Conservation (phyloP, 2,888 invertebrate genomes). For the Nomada lathburiana region DNA sequence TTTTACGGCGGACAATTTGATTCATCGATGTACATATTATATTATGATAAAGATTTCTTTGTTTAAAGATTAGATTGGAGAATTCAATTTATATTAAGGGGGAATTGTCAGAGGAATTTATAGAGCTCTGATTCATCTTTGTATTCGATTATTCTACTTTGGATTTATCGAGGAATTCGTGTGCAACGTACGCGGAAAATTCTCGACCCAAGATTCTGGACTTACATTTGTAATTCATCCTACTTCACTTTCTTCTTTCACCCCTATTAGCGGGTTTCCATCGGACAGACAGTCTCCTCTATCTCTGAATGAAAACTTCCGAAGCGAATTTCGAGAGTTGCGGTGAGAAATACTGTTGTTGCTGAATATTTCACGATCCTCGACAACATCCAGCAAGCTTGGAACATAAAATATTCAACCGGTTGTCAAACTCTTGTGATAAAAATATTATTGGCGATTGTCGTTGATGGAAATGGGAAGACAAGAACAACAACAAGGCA, state of each 20-base stretch:
- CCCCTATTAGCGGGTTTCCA: slow-evolving; percentile 22
- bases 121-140: neutral
- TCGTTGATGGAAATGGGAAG: slow-evolving; percentile 9
- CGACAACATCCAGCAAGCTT: slow-evolving; percentile 47
- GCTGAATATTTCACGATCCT: slow-evolving; percentile 59
- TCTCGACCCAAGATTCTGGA: no score
- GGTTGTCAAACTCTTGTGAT: slow-evolving; percentile 43
- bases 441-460: slow-evolving; percentile 63
- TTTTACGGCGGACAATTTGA: no score
- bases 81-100: no score
- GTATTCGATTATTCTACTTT: neutral
- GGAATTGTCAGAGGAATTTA: no score
- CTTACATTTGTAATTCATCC: slow-evolving; percentile 35
- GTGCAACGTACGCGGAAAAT: no score
- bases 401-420: slow-evolving; percentile 54
- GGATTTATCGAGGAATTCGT: neutral
- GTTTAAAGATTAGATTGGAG: no score
- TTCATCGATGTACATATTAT: no score
- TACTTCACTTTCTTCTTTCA: slow-evolving; percentile 21
- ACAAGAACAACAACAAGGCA: neutral
- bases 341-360: slow-evolving; percentile 27
- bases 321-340: slow-evolving; percentile 46
- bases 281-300: neutral
- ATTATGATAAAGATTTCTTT: no score
- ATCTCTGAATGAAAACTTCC: slow-evolving; percentile 28